Conservation (phyloP, 2,797 vertebrate species). For the Loriculus beryllinus region DNA sequence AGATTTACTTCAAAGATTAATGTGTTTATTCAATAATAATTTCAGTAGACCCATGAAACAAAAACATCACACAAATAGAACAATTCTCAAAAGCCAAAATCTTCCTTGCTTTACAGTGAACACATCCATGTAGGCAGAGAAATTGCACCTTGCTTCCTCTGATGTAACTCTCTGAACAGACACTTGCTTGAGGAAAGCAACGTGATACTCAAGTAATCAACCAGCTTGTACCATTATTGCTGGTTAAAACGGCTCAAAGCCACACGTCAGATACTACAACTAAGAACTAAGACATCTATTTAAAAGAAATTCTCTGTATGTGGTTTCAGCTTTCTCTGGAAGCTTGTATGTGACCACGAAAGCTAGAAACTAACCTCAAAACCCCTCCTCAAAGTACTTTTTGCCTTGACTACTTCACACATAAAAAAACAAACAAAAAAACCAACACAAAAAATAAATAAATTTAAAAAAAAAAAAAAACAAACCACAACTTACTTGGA, state of each 20-base stretch:
- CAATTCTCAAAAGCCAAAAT: not conserved
- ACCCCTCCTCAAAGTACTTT: not conserved
- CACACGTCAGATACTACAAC: rapidly evolving
- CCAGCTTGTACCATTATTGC: not conserved
- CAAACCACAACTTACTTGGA: not conserved
- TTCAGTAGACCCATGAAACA: not conserved
- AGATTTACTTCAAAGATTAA: not conserved
- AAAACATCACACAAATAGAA: not conserved
- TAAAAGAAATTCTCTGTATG: not conserved
- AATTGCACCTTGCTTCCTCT: not conserved
- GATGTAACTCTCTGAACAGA: not conserved
- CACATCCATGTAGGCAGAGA: not conserved
- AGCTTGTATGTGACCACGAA: not conserved
- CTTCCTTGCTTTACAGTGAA: not conserved
- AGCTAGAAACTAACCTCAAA: not conserved
- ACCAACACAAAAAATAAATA: too few species aligned
- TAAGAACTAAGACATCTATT: not conserved
- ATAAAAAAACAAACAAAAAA: too few species aligned
- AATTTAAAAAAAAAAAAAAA: too few species aligned
- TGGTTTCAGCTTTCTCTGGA: not conserved
- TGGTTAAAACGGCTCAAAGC: not conserved
- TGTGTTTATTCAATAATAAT: not conserved
- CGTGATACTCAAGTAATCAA: not conserved
- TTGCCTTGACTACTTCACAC: not conserved
- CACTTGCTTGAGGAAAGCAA: not conserved